These are phyloP conservation scores for Tenthredo livida DNA, from an alignment of 2,888 invertebrate species.

Conservation along the genomic window DNA sequence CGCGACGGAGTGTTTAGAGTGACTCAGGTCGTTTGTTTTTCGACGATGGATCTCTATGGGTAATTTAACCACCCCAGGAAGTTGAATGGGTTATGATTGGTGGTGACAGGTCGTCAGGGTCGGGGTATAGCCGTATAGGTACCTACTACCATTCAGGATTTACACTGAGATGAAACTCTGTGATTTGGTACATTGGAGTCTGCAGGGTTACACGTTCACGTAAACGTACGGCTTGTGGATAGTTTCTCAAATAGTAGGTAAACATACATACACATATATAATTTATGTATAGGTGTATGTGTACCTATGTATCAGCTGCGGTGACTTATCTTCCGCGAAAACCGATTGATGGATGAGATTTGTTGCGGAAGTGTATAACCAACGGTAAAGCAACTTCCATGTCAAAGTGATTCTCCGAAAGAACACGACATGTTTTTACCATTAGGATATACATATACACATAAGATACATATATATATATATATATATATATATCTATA, in stretches of 20 bases:
- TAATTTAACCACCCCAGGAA: conserved; percentile 70
- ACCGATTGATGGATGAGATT: conserved; percentile 37
- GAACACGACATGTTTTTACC: neutral
- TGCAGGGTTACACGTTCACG: neutral
- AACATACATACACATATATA: neutral
- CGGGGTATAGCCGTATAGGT: neutral
- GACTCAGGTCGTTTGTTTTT: conserved; percentile 50
- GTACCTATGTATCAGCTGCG: neutral
- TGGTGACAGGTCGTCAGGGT: conserved; percentile 72
- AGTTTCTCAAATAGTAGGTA: neutral
- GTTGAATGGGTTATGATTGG: conserved; percentile 75
- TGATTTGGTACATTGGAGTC: neutral
- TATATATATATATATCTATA: too few species aligned
- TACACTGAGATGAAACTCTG: neutral
- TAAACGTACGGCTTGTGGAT: neutral
- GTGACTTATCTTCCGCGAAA: neutral
- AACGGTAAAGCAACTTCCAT: neutral
- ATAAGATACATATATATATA: too few species aligned
- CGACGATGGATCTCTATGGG: conserved; percentile 64
- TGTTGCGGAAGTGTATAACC: conserved; percentile 15
- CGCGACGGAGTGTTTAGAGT: conserved; percentile 2
- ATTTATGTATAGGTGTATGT: too few species aligned
- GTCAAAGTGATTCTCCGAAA: neutral
- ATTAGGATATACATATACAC: neutral
- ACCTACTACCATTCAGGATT: conserved; percentile 15